A percentile compares a stretch with the other conserved stretches of the same genome.
Evolutionary conservation across 1,140 invertebrate species (phyloP).

Genomic region (Olivierus martensii): DNA sequence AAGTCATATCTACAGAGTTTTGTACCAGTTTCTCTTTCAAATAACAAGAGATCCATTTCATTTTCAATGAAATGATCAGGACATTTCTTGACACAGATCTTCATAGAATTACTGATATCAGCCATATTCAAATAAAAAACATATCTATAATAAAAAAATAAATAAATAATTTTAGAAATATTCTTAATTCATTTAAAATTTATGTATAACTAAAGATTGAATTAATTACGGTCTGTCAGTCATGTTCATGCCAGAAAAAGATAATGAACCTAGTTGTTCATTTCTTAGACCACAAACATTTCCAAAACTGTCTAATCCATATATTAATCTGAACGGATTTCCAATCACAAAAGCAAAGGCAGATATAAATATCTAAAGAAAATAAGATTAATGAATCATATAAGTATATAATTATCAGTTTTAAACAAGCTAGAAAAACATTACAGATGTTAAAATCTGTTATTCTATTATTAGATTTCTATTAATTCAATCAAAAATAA

Average conservation of each 20-base stretch:
- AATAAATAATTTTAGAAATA: too few relatives aligned
- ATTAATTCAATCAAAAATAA: conserved; percentile 15
- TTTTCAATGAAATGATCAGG: conserved; percentile 48
- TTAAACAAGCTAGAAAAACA: not conserved
- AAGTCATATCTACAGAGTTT: conserved; percentile 57
- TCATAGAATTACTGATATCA: conserved; percentile 56
- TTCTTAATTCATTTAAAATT: not conserved
- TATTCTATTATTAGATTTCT: not conserved
- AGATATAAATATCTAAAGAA: conserved; percentile 59
- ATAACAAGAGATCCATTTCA: conserved; percentile 53
- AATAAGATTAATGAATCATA: conserved; percentile 21
- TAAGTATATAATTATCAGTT: conserved; percentile 1
- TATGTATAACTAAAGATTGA: not conserved
- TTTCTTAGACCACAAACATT: conserved; percentile 79
- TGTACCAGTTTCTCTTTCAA: conserved; percentile 53
- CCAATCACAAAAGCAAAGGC: conserved; percentile 79
- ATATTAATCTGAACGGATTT: conserved; percentile 68
- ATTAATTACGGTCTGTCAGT: conserved; percentile 53
- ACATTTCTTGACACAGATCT: conserved; percentile 81
- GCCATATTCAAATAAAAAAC: conserved; percentile 70
- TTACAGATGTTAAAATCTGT: too few relatives aligned
- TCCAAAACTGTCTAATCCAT: conserved; percentile 92
- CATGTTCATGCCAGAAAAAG: conserved; percentile 64
- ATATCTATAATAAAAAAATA: conserved; percentile 39
- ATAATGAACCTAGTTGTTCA: conserved; percentile 53